phyloP scores from a whole-genome alignment of 2,797 vertebrate genomes.

The Acanthiza pusilla region DNA sequence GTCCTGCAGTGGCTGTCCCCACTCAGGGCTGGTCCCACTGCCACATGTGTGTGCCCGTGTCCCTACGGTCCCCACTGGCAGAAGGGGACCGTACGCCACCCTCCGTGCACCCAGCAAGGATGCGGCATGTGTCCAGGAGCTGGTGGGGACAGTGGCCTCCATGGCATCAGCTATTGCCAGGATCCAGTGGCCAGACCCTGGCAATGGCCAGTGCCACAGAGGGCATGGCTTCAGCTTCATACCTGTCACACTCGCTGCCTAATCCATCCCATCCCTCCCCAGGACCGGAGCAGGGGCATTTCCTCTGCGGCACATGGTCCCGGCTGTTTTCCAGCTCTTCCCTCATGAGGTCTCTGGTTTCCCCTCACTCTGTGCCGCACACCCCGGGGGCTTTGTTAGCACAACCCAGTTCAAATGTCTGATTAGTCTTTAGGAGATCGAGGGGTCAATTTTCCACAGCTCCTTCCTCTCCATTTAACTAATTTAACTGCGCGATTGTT shows the following conservation, averaged over 20 bases:
- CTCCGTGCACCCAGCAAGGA: neutral
- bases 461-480: slow-evolving; percentile 84
- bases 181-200: neutral
- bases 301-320: fast-evolving
- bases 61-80: fast-evolving
- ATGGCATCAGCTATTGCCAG: fast-evolving
- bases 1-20: neutral
- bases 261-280: neutral
- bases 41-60: neutral
- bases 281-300: fast-evolving
- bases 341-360: fast-evolving
- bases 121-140: fast-evolving
- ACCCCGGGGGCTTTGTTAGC: slow-evolving; percentile 64
- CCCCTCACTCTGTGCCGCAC: neutral
- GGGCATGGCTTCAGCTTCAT: neutral
- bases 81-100: fast-evolving
- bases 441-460: slow-evolving; percentile 77
- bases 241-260: neutral
- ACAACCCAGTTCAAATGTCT: slow-evolving; percentile 70
- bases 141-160: neutral
- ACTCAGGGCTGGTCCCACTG: neutral
- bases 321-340: neutral
- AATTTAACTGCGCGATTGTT: slow-evolving; percentile 81
- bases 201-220: neutral
- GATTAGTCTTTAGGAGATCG: slow-evolving; percentile 77